Conservation (phyloP, 2,113 vertebrate genomes). For the Delphinapterus leucas region DNA sequence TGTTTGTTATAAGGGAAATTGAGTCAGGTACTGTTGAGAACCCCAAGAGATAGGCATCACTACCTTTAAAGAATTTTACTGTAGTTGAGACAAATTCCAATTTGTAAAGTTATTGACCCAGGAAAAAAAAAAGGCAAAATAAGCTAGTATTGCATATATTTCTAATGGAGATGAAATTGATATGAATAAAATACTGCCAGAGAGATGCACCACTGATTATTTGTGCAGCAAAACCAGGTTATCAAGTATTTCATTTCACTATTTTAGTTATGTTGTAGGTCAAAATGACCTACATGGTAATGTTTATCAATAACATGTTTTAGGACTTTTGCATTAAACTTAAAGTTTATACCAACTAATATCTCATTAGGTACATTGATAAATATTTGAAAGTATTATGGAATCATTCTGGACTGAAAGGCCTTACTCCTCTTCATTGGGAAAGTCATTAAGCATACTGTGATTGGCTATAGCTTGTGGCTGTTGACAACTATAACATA, state of each 20-base stretch:
- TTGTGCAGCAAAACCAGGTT: not conserved
- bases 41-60: not conserved
- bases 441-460: not conserved
- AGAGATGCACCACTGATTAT: not conserved
- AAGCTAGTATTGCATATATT: not conserved
- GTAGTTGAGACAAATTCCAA: not conserved
- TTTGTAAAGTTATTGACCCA: not conserved
- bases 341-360: not conserved
- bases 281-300: not conserved
- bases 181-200: not conserved
- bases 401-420: not conserved
- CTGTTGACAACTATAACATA: not conserved
- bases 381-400: constrained; percentile 8
- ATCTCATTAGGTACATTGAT: not conserved
- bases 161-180: not conserved
- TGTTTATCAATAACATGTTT: not conserved
- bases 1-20: not conserved
- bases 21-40: not conserved
- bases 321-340: not conserved
- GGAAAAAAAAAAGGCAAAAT: not conserved
- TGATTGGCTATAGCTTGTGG: not conserved
- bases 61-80: not conserved
- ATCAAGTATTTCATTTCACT: not conserved
- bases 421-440: not conserved
- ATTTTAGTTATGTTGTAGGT: not conserved